phyloP scores from a whole-genome alignment of 2,888 invertebrate species.

The Octodonta nipae region DNA sequence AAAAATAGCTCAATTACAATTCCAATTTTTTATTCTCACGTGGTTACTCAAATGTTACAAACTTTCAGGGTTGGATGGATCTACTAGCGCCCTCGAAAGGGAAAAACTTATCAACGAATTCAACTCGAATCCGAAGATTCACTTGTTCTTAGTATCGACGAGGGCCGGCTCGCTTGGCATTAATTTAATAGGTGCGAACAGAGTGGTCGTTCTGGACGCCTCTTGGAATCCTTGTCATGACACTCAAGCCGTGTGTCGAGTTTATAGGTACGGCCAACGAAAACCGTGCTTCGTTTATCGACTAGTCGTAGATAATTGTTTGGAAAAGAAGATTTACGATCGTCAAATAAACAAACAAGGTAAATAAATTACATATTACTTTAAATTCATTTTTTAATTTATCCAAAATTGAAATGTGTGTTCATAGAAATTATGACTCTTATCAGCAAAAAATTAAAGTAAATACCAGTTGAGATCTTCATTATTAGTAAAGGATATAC shows the following conservation, averaged over 20 bases:
- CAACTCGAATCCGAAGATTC: slow-evolving; percentile 73
- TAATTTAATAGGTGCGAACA: slow-evolving; percentile 91
- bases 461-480: too few species aligned
- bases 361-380: slow-evolving; percentile 4
- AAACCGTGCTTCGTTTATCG: slow-evolving; percentile 93
- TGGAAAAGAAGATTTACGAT: slow-evolving; percentile 97
- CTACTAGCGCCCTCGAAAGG: slow-evolving; percentile 83
- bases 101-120: slow-evolving; percentile 94
- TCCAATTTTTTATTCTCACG: too few species aligned
- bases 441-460: too few species aligned
- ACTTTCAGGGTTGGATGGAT: slow-evolving; percentile 81
- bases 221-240: slow-evolving; percentile 99
- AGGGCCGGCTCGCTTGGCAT: slow-evolving; percentile 93
- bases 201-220: slow-evolving; percentile 94
- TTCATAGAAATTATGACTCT: too few species aligned
- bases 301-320: slow-evolving; percentile 89
- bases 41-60: too few species aligned
- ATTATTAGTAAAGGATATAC: too few species aligned
- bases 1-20: too few species aligned
- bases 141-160: slow-evolving; percentile 90
- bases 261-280: slow-evolving; percentile 86
- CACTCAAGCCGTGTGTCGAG: slow-evolving; percentile 92
- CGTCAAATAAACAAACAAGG: slow-evolving; percentile 96
- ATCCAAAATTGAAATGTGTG: too few species aligned
- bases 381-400: neutral